Evolutionary conservation across 1,140 invertebrate species (phyloP), one percentile per base, ranked within the genome.

Genomic region (Drosophila carrolli): DNA sequence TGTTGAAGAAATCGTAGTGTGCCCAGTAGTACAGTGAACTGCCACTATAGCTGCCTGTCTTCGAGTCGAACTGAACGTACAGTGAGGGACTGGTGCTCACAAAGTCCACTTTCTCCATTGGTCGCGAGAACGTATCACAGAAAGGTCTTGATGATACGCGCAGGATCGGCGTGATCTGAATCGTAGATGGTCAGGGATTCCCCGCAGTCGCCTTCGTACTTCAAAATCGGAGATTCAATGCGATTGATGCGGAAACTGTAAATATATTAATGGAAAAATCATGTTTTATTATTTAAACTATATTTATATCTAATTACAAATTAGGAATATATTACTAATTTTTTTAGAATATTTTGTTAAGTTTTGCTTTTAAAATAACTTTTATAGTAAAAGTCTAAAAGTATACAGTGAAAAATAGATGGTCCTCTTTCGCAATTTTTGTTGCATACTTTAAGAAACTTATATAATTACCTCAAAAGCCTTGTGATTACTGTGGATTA

Each of bases 1-100:
- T 97, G 90, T 98, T 98, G 93, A 97, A 98, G 93, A 98, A 98
- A 82, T 98, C 97, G 77, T 97, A 98, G 91, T 97, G 97, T 0
- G 97, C 97, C 97, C 97, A 97, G 90, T 97, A 98, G 89, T 98
- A 97, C 0, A 98, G 93, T 0, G 97, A 97, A 16, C 94, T 96
- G 93, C 97, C 97, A 27, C 96, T 97, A 78, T 97, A 97, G 73
- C 96, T 97, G n/a, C 97, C 97, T 1, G 97, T 97, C 90, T 97
- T 97, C 89, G 97, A 97, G 83, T 97, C 97, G 82, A 97, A 97
- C 61, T 96, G 94, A 0, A 98, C 96, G 81, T 97, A 98, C 46
- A 98, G 94, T 0, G 97, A 95, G 75, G 96, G 97, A 6, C 96
- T 96, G 0, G 96, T 97, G 0, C 97, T 97, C 0, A 98, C 96